phyloP scores from a whole-genome alignment of 2,888 invertebrate species.

The Stenotaenia linearis region DNA sequence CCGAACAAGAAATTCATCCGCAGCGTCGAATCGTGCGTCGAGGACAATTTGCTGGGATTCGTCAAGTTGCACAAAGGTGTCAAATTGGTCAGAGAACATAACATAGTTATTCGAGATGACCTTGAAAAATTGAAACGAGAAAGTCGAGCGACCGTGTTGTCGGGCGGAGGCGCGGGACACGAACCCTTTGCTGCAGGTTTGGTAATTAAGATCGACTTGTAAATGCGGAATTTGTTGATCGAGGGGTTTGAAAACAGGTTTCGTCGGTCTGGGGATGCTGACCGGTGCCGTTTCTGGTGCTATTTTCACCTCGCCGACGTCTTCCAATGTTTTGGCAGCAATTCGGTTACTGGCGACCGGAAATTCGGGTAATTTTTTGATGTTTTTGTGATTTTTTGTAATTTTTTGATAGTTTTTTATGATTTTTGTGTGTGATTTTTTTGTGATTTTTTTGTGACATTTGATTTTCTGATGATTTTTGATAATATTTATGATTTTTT shows the following conservation, averaged over 20 bases:
- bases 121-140: constrained; percentile 52
- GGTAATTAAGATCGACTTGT: too few species aligned
- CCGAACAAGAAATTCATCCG: constrained; percentile 52
- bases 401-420: too few species aligned
- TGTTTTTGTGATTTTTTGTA: too few species aligned
- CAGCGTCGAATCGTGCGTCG: constrained; percentile 52
- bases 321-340: constrained; percentile 60
- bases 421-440: too few species aligned
- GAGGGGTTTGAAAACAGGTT: constrained; percentile 62
- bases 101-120: constrained; percentile 53
- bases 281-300: constrained; percentile 69
- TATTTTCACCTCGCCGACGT: constrained; percentile 71
- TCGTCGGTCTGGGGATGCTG: constrained; percentile 73
- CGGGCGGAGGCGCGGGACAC: constrained; percentile 79
- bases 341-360: constrained; percentile 57
- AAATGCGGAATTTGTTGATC: too few species aligned
- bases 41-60: constrained; percentile 56
- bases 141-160: constrained; percentile 52
- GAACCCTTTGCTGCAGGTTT: constrained; percentile 59
- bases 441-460: too few species aligned
- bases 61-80: constrained; percentile 53
- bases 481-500: too few species aligned
- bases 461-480: too few species aligned
- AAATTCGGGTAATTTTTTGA: too few species aligned
- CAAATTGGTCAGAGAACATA: constrained; percentile 53